phyloP scores from a whole-genome alignment of 2,113 vertebrate species.

The Hylia prasina region DNA sequence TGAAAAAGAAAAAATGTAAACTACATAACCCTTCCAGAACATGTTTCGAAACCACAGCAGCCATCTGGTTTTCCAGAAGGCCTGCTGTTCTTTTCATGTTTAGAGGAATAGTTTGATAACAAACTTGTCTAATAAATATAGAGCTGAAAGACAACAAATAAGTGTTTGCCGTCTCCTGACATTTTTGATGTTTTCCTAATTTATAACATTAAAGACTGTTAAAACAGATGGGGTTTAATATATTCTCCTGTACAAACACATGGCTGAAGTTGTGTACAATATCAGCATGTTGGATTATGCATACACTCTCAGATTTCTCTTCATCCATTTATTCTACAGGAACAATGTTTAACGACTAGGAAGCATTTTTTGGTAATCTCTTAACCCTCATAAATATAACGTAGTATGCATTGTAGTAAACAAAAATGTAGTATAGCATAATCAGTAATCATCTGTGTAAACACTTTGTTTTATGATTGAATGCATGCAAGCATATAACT shows the following conservation, averaged over 20 bases:
- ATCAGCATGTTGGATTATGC: conserved; percentile 47
- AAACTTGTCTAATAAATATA: conserved; percentile 76
- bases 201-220: conserved; percentile 78
- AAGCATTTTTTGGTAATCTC: neutral
- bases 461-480: neutral
- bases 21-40: conserved; percentile 57
- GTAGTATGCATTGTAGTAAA: neutral
- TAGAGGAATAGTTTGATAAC: conserved; percentile 78
- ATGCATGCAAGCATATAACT: neutral
- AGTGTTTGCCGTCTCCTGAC: conserved; percentile 59
- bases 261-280: conserved; percentile 69
- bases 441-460: neutral
- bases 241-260: conserved; percentile 75
- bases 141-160: conserved; percentile 73
- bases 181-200: conserved; percentile 77
- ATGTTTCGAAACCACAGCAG: conserved; percentile 59
- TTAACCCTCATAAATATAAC: neutral
- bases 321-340: neutral
- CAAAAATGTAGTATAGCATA: neutral
- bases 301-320: conserved; percentile 52
- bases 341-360: conserved; percentile 9
- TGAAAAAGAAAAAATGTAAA: conserved; percentile 54
- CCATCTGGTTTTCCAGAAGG: conserved; percentile 82
- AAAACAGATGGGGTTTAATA: conserved; percentile 79
- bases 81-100: conserved; percentile 80